These are phyloP conservation scores for Laothoe populi DNA, from an alignment of 2,888 invertebrate species.

Conservation along the genomic window DNA sequence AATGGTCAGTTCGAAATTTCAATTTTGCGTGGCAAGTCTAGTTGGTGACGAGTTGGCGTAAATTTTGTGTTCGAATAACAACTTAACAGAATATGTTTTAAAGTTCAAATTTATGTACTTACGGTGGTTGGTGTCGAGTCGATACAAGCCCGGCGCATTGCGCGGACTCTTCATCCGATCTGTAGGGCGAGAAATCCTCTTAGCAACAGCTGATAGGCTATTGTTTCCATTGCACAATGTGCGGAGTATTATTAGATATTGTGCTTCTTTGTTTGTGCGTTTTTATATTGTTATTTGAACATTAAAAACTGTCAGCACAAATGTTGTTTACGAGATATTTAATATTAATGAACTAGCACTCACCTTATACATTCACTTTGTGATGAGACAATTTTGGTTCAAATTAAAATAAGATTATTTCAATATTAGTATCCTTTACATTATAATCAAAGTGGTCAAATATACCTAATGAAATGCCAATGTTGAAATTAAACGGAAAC, in stretches of 20 bases:
- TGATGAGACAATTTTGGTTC: too few relatives aligned
- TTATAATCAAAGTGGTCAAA: too few relatives aligned
- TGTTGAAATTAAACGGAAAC: too few relatives aligned
- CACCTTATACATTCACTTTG: too few relatives aligned
- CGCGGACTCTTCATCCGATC: not conserved
- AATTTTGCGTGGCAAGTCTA: not conserved
- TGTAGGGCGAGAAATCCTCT: not conserved
- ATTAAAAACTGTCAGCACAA: too few relatives aligned
- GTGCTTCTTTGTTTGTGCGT: not conserved
- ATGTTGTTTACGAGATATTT: too few relatives aligned
- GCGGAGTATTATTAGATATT: not conserved
- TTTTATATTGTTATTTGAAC: too few relatives aligned
- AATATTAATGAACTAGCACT: too few relatives aligned
- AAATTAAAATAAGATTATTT: too few relatives aligned
- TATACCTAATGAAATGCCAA: too few relatives aligned
- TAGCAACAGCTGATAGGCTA: slow-evolving; percentile 18
- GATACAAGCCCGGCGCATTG: slow-evolving; percentile 13
- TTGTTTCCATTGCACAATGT: not conserved
- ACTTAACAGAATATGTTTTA: not conserved
- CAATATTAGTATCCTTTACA: too few relatives aligned
- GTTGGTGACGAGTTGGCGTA: not conserved
- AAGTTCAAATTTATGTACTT: not conserved
- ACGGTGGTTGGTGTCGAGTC: not conserved
- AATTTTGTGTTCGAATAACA: not conserved
- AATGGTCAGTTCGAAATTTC: too few relatives aligned